These are phyloP conservation scores for Plectrocnemia conspersa DNA, from an alignment of 1,140 invertebrate species.

Conservation along the genomic window DNA sequence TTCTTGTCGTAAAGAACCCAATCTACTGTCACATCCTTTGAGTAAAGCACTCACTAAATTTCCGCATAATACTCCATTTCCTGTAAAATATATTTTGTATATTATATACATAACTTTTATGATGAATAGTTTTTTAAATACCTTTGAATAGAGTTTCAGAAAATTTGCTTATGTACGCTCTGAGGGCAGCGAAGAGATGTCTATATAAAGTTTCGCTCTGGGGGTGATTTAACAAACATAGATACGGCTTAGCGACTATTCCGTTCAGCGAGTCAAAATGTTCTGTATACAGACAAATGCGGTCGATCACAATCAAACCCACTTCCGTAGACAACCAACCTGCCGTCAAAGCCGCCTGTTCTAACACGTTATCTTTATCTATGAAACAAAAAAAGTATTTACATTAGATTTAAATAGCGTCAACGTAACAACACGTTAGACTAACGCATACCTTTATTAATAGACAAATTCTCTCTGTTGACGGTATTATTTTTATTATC, in stretches of 20 bases:
- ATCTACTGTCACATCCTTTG: constrained; percentile 73
- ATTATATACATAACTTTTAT: constrained; percentile 14
- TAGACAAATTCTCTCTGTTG: constrained; percentile 47
- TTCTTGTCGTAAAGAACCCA: constrained; percentile 77
- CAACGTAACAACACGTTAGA: neutral
- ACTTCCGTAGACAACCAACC: constrained; percentile 88
- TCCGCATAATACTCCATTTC: constrained; percentile 78
- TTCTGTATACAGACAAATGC: constrained; percentile 77
- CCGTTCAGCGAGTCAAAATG: constrained; percentile 75
- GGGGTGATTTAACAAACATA: constrained; percentile 81
- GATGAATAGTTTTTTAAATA: constrained; percentile 38
- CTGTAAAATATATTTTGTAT: constrained; percentile 50
- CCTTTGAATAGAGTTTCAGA: constrained; percentile 76
- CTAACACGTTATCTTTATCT: constrained; percentile 58
- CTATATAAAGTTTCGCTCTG: constrained; percentile 87
- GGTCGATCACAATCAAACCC: constrained; percentile 80
- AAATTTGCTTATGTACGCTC: constrained; percentile 89
- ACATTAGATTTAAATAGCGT: neutral
- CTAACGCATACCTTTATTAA: constrained; percentile 27
- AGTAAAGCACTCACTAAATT: constrained; percentile 78
- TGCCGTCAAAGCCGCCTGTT: constrained; percentile 68
- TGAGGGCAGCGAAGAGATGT: constrained; percentile 84
- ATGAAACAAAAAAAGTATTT: neutral
- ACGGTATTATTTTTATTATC: constrained; percentile 53
- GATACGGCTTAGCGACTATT: constrained; percentile 69